These are phyloP conservation scores for Zingel zingel DNA, from an alignment of 2,113 vertebrate genomes.

Conservation along the genomic window DNA sequence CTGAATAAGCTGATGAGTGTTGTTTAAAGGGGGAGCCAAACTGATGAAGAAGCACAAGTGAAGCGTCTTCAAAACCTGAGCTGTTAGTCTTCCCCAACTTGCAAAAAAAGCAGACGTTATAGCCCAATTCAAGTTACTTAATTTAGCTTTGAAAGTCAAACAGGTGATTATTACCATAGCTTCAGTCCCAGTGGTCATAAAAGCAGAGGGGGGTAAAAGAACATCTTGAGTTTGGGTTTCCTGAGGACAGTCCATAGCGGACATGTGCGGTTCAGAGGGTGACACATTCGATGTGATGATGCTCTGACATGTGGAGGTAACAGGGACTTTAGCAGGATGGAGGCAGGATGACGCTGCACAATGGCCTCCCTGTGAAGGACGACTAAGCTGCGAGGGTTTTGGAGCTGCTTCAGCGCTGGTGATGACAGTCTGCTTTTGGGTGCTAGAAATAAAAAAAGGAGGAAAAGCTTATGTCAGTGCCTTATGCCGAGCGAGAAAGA, in stretches of 20 bases:
- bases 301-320: slow-evolving; percentile 19
- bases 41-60: background rate
- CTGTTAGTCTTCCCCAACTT: slow-evolving; percentile 23
- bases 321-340: slow-evolving; percentile 1
- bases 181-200: slow-evolving; percentile 57
- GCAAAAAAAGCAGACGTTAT: background rate
- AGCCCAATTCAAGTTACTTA: background rate
- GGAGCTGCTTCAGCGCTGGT: slow-evolving; percentile 5
- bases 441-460: slow-evolving; percentile 17
- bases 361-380: slow-evolving; percentile 2
- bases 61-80: slow-evolving; percentile 26
- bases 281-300: background rate
- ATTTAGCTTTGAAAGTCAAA: background rate
- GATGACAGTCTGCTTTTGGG: background rate
- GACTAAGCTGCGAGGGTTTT: slow-evolving; percentile 1
- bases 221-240: slow-evolving; percentile 56
- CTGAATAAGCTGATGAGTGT: slow-evolving; percentile 22
- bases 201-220: slow-evolving; percentile 84
- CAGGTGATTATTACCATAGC: slow-evolving; percentile 55
- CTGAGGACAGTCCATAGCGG: slow-evolving; percentile 5
- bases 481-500: background rate
- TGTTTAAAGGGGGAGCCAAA: background rate
- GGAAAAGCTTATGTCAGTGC: background rate
- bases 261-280: background rate
- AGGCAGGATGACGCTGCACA: background rate